Evolutionary conservation across 35 echinoderm and acorn worm genomes (phyloP).

Genomic region (Nesometra sesokonis): DNA sequence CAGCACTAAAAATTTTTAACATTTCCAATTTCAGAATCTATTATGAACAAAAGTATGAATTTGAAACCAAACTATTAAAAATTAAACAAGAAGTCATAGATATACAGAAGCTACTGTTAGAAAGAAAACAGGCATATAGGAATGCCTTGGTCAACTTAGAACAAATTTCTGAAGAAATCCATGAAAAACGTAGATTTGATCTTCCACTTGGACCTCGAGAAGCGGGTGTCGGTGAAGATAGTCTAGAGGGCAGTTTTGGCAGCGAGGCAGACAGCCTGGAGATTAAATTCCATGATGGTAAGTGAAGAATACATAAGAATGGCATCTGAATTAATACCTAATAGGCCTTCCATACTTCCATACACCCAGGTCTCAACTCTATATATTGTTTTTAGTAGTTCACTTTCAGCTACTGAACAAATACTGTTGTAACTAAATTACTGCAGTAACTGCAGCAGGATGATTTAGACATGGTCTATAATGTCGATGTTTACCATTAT

Average conservation of each 20-base stretch:
- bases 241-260: constrained; percentile 4
- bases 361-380: too few species aligned
- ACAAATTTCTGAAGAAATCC: constrained; percentile 90
- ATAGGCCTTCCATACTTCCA: too few species aligned
- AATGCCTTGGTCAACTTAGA: constrained; percentile 56
- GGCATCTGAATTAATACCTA: neutral
- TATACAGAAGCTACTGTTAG: constrained; percentile 19
- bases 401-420: too few species aligned
- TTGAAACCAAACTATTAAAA: constrained; percentile 38
- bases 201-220: constrained; percentile 18
- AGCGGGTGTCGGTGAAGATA: constrained; percentile 72
- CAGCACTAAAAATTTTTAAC: too few species aligned
- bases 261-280: neutral
- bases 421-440: too few species aligned
- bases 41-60: constrained; percentile 57
- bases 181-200: constrained; percentile 40
- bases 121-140: constrained; percentile 44
- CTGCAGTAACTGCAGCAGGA: too few species aligned
- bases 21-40: constrained; percentile 18
- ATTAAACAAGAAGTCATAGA: constrained; percentile 40
- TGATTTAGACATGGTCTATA: too few species aligned
- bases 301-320: neutral
- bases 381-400: too few species aligned
- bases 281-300: constrained; percentile 3
- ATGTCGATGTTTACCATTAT: too few species aligned